Conservation (phyloP, 2,797 vertebrate genomes). For the Helicolenus hilgendorfi region DNA sequence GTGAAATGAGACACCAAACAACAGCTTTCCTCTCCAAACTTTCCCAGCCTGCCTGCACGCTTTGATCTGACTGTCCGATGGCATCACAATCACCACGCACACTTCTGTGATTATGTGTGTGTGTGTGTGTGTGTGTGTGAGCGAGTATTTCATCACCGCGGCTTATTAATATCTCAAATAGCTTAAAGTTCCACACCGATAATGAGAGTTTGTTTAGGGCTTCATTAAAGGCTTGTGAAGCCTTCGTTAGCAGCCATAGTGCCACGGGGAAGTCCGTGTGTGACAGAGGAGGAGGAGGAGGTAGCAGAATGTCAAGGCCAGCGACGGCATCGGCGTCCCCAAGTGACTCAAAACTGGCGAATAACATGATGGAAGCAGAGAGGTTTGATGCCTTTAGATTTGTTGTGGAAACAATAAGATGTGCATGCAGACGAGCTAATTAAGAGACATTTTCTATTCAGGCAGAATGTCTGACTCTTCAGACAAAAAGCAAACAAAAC, state of each 20-base stretch:
- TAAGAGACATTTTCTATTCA: slow-evolving; percentile 70
- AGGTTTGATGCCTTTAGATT: slow-evolving; percentile 93
- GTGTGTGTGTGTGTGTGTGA: slow-evolving; percentile 30
- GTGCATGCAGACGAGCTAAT: slow-evolving; percentile 94
- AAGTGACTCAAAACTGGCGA: slow-evolving; percentile 74
- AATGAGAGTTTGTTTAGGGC: slow-evolving; percentile 81
- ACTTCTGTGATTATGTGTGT: slow-evolving; percentile 48
- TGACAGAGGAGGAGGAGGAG: slow-evolving; percentile 42
- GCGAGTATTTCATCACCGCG: slow-evolving; percentile 77
- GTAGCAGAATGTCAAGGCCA: slow-evolving; percentile 68
- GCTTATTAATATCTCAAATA: slow-evolving; percentile 80
- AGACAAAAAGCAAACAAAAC: neutral
- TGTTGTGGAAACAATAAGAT: slow-evolving; percentile 92
- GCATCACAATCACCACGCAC: slow-evolving; percentile 85
- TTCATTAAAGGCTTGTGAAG: slow-evolving; percentile 78
- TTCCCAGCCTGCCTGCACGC: slow-evolving; percentile 89
- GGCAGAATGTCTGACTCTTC: neutral
- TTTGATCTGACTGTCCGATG: slow-evolving; percentile 91
- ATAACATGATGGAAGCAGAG: slow-evolving; percentile 40
- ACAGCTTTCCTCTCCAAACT: slow-evolving; percentile 92
- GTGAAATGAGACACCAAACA: slow-evolving; percentile 92
- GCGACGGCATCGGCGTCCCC: slow-evolving; percentile 49
- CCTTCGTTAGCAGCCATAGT: slow-evolving; percentile 62
- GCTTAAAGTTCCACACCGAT: slow-evolving; percentile 64
- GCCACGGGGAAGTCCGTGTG: slow-evolving; percentile 72